Base-by-base conservation (phyloP, 2,113 vertebrate species). In the Canis aureus region DNA sequence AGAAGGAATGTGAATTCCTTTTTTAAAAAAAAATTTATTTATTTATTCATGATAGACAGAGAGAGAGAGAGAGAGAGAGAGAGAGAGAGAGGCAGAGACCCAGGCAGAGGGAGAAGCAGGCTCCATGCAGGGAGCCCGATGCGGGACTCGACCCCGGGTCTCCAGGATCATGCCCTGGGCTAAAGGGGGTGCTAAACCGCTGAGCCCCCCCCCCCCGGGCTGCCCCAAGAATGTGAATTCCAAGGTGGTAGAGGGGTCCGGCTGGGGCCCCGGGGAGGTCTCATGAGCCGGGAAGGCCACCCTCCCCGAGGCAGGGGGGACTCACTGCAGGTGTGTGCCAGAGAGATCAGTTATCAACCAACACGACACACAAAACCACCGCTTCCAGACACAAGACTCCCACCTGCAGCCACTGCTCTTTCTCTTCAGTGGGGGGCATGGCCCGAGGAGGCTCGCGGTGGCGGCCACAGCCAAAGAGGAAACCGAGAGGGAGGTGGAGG, bases 1-100 rank as follows among this genome's bases (percentile, higher is more conserved):
- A 43, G 29, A 71, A 99, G 92, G 0, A 67, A n/a, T 8, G 95
- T 84, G 90, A 99, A 99, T 98, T 99, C 43, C 43, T 43, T 43
- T 43, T 43, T 43, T 38, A 3, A 38, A 1, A 43, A 43, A 43
- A 43, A 6, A 1, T 43, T 1, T 43, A 5, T 43, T 43, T 43
- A 43, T 43, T 43, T 43, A 43, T 43, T 43, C 43, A 43, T 43
- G 43, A 43, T 6, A 43, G 43, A 43, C 5, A 43, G 5, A 43
- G 43, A 43, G 43, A 43, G 43, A 43, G 38, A 43, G 38, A 38
- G 35, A 38, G 35, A 38, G 35, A 38, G 35, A 38, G 35, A 38
- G 35, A 38, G 43, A 43, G 43, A 43, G 43, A 43, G 43, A 43
- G 43, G 43, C 43, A 43, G 43, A 43, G 43, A 43, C 43, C 43